Evolutionary conservation across 1,140 invertebrate species (phyloP), one percentile per base, ranked within the genome.

Genomic region (Antheraea mylitta): DNA sequence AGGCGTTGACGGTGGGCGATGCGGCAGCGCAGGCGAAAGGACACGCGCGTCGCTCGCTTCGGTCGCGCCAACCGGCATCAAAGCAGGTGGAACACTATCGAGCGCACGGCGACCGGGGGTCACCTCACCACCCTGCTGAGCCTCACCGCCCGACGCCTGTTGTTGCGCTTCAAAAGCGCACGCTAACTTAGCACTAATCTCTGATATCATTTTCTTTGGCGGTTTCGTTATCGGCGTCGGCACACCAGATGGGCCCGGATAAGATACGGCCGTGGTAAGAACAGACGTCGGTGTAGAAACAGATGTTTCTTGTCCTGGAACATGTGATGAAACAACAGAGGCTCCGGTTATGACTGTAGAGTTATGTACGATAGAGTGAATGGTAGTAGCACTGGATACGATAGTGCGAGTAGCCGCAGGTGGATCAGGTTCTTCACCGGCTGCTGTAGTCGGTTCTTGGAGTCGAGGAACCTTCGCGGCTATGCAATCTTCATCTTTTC

Each of bases 181-280:
- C 58, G 85, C 85, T 8, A 92, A 69, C 73, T 92, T 91, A 0
- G 85, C 87, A 68, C 83, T 90, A 18, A 90, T 90, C 72, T 92
- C 91, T 3, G 89, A 89, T 74, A 92, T 86, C 89, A 90, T 91
- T 74, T 92, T 93, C 74, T 92, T 92, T 1, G 87, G 87, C 13
- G 90, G 92, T 68, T 92, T 92, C 74, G 84, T 82, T 38, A 89
- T 89, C 1, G 86, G 78, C 42, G 74, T 86, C 1, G 72, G 11
- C 6, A 59, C 45, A 53, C 45, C 45, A 53, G 45, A 53, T 53
- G 45, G 16, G 11, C 45, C 45, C 45, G 45, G 16, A 16, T 16
- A 53, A 16, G 45, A 53, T 53, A 53, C 4, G 1, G 45, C 22
- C 61, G 71, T 65, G 7, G 65, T 22, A 58, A 53, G 36, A 42